Percentiles rank a stretch among this genome's conserved stretches.
Evolutionary conservation across 2,888 invertebrate genomes (phyloP).

Genomic region (Therioaphis trifolii): DNA sequence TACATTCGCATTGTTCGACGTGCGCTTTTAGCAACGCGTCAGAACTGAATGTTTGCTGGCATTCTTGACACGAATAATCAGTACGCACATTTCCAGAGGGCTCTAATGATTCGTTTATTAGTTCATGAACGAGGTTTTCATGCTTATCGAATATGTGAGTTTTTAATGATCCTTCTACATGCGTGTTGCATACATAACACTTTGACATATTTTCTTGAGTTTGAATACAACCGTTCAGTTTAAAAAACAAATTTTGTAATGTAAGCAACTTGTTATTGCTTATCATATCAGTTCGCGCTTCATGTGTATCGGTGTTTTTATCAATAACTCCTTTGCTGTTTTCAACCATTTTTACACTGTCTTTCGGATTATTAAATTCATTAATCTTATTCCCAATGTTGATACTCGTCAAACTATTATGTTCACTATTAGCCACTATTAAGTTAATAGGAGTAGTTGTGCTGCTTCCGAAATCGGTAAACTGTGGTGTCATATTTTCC

Average conservation of each 20-base stretch:
- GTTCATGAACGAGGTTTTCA: slow-evolving; percentile 64
- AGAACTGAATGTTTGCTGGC: slow-evolving; percentile 79
- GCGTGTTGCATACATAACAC: slow-evolving; percentile 32
- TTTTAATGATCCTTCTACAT: slow-evolving; percentile 39
- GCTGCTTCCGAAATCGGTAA: not conserved
- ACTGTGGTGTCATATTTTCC: not conserved
- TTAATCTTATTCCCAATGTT: not conserved
- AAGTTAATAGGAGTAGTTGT: not conserved
- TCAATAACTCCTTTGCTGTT: no score
- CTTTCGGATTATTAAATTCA: not conserved
- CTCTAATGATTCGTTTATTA: slow-evolving; percentile 56
- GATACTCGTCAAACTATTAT: slow-evolving; percentile 3
- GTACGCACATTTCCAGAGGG: slow-evolving; percentile 67
- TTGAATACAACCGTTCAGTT: not conserved
- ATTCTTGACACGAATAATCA: slow-evolving; percentile 75
- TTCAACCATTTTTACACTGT: not conserved
- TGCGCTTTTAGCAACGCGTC: slow-evolving; percentile 79
- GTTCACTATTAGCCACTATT: not conserved
- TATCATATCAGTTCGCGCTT: no score
- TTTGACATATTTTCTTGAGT: not conserved
- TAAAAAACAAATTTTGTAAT: slow-evolving; percentile 10
- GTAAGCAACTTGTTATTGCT: not conserved
- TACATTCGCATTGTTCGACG: slow-evolving; percentile 69
- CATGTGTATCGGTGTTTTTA: no score
- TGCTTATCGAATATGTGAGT: slow-evolving; percentile 64